Evolutionary conservation across 2,888 invertebrate genomes (phyloP).

Genomic region (Pyrocoelia pectoralis): DNA sequence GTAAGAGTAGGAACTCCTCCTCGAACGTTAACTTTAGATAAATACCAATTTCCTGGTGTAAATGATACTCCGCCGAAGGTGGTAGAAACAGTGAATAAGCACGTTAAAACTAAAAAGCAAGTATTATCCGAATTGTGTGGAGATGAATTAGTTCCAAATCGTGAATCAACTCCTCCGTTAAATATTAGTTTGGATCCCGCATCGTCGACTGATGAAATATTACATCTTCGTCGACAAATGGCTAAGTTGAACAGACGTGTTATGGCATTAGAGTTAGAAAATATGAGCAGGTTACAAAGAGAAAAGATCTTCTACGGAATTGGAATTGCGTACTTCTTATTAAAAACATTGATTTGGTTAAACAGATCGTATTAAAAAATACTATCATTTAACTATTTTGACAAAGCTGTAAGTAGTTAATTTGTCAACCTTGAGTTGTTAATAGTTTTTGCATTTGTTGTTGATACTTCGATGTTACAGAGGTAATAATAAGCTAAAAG

Average conservation of each 20-base stretch:
- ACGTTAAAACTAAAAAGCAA: conserved; percentile 47
- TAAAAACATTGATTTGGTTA: conserved; percentile 87
- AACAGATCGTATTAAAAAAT: conserved; percentile 59
- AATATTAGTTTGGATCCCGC: conserved; percentile 67
- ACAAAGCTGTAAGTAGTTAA: not conserved
- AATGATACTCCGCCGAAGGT: conserved; percentile 42
- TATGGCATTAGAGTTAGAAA: conserved; percentile 86
- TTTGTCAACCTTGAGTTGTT: not conserved
- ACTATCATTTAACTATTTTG: not conserved
- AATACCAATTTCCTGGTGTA: conserved; percentile 79
- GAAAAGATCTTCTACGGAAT: conserved; percentile 87
- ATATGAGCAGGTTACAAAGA: conserved; percentile 82
- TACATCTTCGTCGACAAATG: conserved; percentile 84
- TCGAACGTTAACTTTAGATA: conserved; percentile 84
- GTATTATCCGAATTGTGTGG: conserved; percentile 49
- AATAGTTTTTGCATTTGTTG: not conserved
- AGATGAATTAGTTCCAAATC: conserved; percentile 42
- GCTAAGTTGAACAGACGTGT: conserved; percentile 88
- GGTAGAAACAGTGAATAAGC: conserved; percentile 61
- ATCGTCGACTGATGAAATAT: conserved; percentile 78
- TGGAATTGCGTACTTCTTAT: conserved; percentile 84
- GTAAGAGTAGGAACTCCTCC: conserved; percentile 90
- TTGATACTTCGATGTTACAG: not conserved
- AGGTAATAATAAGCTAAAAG: not conserved
- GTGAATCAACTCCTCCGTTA: conserved; percentile 51